These are phyloP conservation scores for Tychaedon coryphoeus DNA, from an alignment of 2,113 vertebrate species.

Conservation along the genomic window DNA sequence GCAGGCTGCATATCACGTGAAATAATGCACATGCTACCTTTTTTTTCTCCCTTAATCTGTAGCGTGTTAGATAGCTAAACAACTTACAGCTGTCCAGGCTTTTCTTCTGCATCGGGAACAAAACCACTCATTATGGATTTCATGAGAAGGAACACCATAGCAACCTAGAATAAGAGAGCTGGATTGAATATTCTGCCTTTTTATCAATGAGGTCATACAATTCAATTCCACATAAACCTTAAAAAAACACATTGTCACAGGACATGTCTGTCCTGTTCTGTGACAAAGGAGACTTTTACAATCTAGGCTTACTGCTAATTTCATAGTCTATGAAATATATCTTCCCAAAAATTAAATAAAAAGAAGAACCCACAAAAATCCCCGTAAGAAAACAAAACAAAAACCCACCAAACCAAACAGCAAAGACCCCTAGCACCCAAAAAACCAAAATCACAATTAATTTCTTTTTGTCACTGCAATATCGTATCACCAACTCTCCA, in stretches of 20 bases:
- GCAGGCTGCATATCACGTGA: not conserved
- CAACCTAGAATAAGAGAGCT: slow-evolving; percentile 82
- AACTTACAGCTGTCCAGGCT: slow-evolving; percentile 88
- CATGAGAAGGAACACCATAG: slow-evolving; percentile 86
- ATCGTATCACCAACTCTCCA: not conserved
- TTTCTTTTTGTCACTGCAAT: not conserved
- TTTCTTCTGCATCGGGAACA: slow-evolving; percentile 88
- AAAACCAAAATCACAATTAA: not conserved
- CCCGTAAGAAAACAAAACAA: not conserved
- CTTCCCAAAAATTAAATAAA: not conserved
- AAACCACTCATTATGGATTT: slow-evolving; percentile 83
- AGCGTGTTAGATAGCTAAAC: not conserved
- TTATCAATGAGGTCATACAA: not conserved
- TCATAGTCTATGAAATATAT: not conserved
- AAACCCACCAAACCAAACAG: not conserved
- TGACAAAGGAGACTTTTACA: not conserved
- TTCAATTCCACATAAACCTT: not conserved
- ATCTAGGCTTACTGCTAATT: not conserved
- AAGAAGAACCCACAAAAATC: not conserved
- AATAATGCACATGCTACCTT: not conserved
- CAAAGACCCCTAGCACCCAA: not conserved
- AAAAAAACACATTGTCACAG: not conserved
- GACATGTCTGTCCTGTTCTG: not conserved
- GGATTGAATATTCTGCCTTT: slow-evolving; percentile 29
- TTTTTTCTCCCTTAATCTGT: not conserved